phyloP scores from a whole-genome alignment of 2,113 vertebrate species.

The human region GRCh38 chr7:104242501-104243000 shows the following conservation, averaged over 20 bases:
- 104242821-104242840: background rate
- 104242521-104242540: constrained; percentile 34
- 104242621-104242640: constrained; percentile 36
- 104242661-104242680: constrained; percentile 41
- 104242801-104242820: background rate
- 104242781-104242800: background rate
- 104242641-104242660: constrained; percentile 58
- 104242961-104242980: background rate
- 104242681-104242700: constrained; percentile 24
- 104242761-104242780: background rate
- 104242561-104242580: constrained; percentile 30
- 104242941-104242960: background rate
- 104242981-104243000: constrained; percentile 46
- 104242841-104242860: background rate
- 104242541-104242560: constrained; percentile 44
- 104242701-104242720: constrained; percentile 42
- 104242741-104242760: background rate
- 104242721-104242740: constrained; percentile 28
- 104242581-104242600: constrained; percentile 33
- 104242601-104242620: constrained; percentile 49
- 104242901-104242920: background rate
- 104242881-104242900: background rate
- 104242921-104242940: background rate
- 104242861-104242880: background rate
- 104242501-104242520: constrained; percentile 50